Evolutionary conservation across 1,140 invertebrate species (phyloP).

Genomic region (Phymastichus coffea): DNA sequence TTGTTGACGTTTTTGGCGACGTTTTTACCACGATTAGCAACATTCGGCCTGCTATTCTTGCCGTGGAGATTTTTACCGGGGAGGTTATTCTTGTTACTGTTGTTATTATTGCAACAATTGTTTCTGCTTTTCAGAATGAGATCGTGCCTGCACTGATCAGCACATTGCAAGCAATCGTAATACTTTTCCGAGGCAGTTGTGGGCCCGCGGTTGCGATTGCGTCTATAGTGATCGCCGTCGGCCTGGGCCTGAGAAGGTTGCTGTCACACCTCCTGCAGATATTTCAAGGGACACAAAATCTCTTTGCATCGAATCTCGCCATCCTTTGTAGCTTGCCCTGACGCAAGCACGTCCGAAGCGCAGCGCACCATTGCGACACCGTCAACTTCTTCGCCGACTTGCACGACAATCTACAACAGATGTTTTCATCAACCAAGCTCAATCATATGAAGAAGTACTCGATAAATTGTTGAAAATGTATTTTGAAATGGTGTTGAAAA

Average conservation of each 20-base stretch:
- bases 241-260: slow-evolving; percentile 38
- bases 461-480: no score
- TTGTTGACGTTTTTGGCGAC: slow-evolving; percentile 8
- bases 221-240: neutral
- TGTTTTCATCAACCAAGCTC: no score
- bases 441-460: no score
- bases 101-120: slow-evolving; percentile 23
- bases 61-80: neutral
- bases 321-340: slow-evolving; percentile 73
- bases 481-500: no score
- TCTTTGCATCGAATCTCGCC: slow-evolving; percentile 66
- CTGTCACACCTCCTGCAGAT: slow-evolving; percentile 82
- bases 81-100: slow-evolving; percentile 27
- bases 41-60: slow-evolving; percentile 6
- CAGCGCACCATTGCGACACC: slow-evolving; percentile 92
- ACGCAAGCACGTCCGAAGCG: slow-evolving; percentile 79
- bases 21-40: slow-evolving; percentile 12
- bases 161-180: slow-evolving; percentile 55
- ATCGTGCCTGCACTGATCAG: slow-evolving; percentile 50
- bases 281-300: slow-evolving; percentile 72
- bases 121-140: slow-evolving; percentile 39
- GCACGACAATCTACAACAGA: slow-evolving; percentile 69
- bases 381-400: slow-evolving; percentile 86
- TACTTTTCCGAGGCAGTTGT: slow-evolving; percentile 48
- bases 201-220: slow-evolving; percentile 45